phyloP scores from a whole-genome alignment of 1,140 invertebrate genomes.

The Tribolium castaneum region DNA sequence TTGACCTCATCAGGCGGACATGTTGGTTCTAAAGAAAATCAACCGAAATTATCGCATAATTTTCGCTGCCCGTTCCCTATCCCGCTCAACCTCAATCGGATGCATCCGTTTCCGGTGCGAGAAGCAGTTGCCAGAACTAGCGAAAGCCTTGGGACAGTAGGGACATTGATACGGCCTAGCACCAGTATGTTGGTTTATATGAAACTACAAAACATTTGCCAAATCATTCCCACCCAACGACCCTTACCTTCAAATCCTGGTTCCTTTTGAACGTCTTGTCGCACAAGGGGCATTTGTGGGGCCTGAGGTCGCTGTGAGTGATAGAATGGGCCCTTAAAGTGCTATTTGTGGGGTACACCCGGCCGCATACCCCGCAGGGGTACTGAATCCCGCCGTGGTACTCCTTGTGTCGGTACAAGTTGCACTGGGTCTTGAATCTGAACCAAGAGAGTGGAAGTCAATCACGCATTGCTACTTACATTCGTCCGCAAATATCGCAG shows the following conservation, averaged over 20 bases:
- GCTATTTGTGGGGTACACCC: constrained; percentile 77
- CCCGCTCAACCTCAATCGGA: constrained; percentile 64
- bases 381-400: constrained; percentile 74
- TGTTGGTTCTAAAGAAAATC: neutral
- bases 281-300: constrained; percentile 77
- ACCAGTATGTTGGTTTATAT: constrained; percentile 84
- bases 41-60: constrained; percentile 56
- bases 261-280: constrained; percentile 82
- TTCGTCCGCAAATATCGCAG: constrained; percentile 76
- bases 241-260: constrained; percentile 76
- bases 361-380: constrained; percentile 74
- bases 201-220: constrained; percentile 67
- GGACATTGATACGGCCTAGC: constrained; percentile 84
- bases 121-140: constrained; percentile 82
- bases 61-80: constrained; percentile 58
- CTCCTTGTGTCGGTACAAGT: constrained; percentile 74
- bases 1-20: constrained; percentile 15
- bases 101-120: constrained; percentile 81
- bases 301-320: constrained; percentile 76
- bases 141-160: constrained; percentile 84
- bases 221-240: neutral
- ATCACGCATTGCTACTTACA: constrained; percentile 67
- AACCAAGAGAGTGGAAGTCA: constrained; percentile 50
- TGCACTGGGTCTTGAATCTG: constrained; percentile 78
- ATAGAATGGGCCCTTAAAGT: constrained; percentile 78